phyloP scores from a whole-genome alignment of 2,888 invertebrate species.

The Alviniconcha strummeri region DNA sequence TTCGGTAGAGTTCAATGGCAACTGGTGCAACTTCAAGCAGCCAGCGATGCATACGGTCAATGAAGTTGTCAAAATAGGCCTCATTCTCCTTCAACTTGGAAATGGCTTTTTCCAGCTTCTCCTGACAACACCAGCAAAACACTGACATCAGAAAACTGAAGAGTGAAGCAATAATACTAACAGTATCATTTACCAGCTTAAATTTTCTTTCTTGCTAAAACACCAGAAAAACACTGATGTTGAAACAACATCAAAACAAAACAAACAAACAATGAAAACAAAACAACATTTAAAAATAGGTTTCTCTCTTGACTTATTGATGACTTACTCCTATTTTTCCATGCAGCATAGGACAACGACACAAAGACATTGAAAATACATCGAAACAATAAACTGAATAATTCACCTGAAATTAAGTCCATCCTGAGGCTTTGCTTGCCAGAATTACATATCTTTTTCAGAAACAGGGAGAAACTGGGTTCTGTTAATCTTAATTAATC shows the following conservation, averaged over 20 bases:
- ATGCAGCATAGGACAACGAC: no score
- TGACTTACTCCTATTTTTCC: no score
- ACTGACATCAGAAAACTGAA: background rate
- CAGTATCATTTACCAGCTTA: background rate
- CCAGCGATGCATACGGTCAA: constrained; percentile 68
- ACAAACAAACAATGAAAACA: background rate
- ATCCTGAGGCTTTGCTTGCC: no score
- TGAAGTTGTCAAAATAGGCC: constrained; percentile 56
- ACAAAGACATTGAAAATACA: no score
- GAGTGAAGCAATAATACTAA: background rate
- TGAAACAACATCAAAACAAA: background rate
- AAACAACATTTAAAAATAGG: background rate
- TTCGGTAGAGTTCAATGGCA: constrained; percentile 57
- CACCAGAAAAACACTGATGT: background rate
- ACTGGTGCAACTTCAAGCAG: constrained; percentile 54
- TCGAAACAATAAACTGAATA: no score
- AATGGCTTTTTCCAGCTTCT: constrained; percentile 61
- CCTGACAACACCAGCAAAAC: constrained; percentile 45
- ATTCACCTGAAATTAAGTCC: no score
- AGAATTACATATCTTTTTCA: no score
- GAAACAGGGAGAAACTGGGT: no score
- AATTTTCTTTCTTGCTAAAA: background rate
- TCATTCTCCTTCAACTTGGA: constrained; percentile 57
- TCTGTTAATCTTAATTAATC: no score
- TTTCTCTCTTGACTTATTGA: no score